Percentiles rank a stretch among this genome's conserved stretches.
phyloP scores from a whole-genome alignment of 2,113 vertebrate genomes.

The Hemicordylus capensis region DNA sequence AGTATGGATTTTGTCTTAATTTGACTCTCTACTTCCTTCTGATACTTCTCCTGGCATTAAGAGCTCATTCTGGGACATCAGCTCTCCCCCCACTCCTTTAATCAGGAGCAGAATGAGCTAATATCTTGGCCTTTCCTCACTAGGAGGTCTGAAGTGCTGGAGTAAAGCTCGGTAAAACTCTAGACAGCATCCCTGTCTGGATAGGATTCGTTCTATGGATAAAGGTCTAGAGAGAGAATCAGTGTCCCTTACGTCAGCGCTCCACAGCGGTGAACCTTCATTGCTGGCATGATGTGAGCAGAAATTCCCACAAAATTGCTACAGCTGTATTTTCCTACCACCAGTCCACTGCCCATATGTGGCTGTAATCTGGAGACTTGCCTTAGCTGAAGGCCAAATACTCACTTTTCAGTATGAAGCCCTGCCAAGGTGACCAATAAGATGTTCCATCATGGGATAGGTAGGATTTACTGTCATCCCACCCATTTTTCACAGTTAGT shows the following conservation, averaged over 20 bases:
- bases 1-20: background rate
- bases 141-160: background rate
- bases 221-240: background rate
- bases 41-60: background rate
- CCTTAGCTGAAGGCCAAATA: background rate
- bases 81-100: background rate
- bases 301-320: background rate
- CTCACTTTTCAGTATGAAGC: background rate
- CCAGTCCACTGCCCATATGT: no score
- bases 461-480: background rate
- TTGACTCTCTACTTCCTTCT: background rate
- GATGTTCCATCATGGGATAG: background rate
- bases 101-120: background rate
- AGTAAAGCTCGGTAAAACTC: background rate
- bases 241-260: background rate
- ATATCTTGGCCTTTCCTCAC: background rate
- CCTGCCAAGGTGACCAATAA: background rate
- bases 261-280: background rate
- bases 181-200: background rate
- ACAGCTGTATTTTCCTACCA: background rate
- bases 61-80: accelerated
- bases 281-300: background rate
- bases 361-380: background rate
- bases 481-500: background rate
- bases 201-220: background rate